phyloP scores from a whole-genome alignment of 2,888 invertebrate genomes.

The Lepidocyrtinus sp. region DNA sequence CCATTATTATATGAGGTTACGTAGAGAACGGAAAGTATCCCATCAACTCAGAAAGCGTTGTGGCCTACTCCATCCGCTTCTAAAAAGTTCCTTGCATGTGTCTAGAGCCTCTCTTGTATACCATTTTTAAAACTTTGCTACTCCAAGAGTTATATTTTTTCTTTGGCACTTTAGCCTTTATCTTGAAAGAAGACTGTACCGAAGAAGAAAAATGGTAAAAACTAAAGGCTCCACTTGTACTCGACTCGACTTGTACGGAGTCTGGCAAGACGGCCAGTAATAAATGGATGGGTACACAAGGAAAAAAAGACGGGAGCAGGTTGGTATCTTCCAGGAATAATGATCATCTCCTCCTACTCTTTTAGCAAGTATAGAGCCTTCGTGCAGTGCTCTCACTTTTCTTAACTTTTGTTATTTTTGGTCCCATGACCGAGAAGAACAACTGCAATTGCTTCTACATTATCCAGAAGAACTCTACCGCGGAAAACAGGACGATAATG shows the following conservation, averaged over 20 bases:
- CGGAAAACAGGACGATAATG: constrained; percentile 14
- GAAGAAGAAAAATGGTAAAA: constrained; percentile 37
- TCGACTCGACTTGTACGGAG: constrained; percentile 37
- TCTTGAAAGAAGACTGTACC: constrained; percentile 6
- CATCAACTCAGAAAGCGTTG: neutral
- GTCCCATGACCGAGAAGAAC: constrained; percentile 20
- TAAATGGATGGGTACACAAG: constrained; percentile 50
- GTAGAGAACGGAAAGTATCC: neutral
- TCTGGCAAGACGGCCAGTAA: constrained; percentile 11
- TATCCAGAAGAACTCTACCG: neutral
- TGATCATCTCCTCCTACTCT: constrained; percentile 39
- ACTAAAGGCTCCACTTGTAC: constrained; percentile 51
- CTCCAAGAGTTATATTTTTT: neutral
- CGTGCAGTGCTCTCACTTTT: constrained; percentile 9
- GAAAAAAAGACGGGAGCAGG: constrained; percentile 23
- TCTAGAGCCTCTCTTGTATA: neutral
- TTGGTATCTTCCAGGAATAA: constrained; percentile 57
- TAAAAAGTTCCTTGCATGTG: constrained; percentile 19
- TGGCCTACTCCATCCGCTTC: neutral
- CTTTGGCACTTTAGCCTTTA: constrained; percentile 10
- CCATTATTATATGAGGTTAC: neutral
- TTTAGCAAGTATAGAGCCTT: neutral
- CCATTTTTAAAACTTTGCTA: constrained; percentile 7
- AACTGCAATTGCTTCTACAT: constrained; percentile 28
- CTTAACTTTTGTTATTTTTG: constrained; percentile 27